phyloP scores from a whole-genome alignment of 2,888 invertebrate species.

The Euplagia quadripunctaria region DNA sequence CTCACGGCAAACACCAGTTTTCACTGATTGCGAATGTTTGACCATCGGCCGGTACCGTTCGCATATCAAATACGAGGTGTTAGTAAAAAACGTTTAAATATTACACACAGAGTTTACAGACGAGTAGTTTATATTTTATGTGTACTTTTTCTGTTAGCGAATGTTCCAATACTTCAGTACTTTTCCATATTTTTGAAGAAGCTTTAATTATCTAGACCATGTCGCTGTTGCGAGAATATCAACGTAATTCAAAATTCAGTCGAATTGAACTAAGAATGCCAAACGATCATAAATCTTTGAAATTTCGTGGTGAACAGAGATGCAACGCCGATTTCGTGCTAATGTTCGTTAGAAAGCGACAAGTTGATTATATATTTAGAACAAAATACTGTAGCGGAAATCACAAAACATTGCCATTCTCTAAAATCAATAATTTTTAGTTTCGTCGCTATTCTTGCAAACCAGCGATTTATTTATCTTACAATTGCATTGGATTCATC shows the following conservation, averaged over 20 bases:
- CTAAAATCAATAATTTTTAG: no score
- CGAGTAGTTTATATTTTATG: not conserved
- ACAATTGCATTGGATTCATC: not conserved
- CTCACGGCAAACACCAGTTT: conserved; percentile 62
- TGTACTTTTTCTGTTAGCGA: not conserved
- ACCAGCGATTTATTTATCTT: not conserved
- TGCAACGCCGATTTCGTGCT: no score
- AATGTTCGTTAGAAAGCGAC: no score
- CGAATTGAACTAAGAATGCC: no score
- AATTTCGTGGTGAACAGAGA: no score
- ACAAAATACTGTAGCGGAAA: no score
- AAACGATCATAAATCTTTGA: no score
- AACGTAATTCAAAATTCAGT: no score
- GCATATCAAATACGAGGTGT: conserved; percentile 34
- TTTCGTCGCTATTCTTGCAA: no score
- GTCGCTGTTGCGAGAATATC: no score
- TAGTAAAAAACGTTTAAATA: not conserved
- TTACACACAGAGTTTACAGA: not conserved
- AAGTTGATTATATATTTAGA: no score
- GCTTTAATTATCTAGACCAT: not conserved
- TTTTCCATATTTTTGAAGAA: not conserved
- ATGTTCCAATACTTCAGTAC: not conserved
- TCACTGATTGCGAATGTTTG: conserved; percentile 71
- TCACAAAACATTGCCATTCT: no score
- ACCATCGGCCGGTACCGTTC: conserved; percentile 54